Evolutionary conservation across 2,797 vertebrate species (phyloP).

Genomic region (Sebastes hopkinsi): DNA sequence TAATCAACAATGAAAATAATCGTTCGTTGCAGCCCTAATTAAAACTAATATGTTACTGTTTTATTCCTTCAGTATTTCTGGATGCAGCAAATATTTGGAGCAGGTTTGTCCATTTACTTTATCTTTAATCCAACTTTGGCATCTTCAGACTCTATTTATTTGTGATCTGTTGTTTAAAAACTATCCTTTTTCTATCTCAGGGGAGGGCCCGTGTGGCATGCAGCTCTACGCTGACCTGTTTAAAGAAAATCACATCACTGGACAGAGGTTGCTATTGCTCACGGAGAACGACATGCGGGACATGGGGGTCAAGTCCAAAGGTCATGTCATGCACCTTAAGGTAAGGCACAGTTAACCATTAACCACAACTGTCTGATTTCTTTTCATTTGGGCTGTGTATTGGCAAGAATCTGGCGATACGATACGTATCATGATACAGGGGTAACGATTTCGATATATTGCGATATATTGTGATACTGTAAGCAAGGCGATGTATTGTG

Average conservation of each 20-base stretch:
- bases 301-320: conserved; percentile 95
- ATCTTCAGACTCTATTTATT: neutral
- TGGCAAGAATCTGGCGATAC: too few relatives aligned
- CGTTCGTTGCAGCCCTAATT: neutral
- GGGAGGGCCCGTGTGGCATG: conserved; percentile 85
- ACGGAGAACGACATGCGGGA: conserved; percentile 94
- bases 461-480: too few relatives aligned
- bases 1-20: too few relatives aligned
- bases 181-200: conserved; percentile 69
- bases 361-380: neutral
- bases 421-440: too few relatives aligned
- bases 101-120: conserved; percentile 82
- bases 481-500: too few relatives aligned
- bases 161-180: neutral
- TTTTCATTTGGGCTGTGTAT: neutral
- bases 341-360: conserved; percentile 67
- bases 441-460: too few relatives aligned
- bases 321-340: conserved; percentile 97
- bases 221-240: conserved; percentile 91
- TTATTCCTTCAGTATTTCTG: conserved; percentile 90
- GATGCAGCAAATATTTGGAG: conserved; percentile 93
- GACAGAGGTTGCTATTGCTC: conserved; percentile 90
- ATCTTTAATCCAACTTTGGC: neutral
- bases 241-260: conserved; percentile 96
- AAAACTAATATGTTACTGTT: conserved; percentile 7